Conservation (phyloP, 2,797 vertebrate species). For the Muscicapa comitata region DNA sequence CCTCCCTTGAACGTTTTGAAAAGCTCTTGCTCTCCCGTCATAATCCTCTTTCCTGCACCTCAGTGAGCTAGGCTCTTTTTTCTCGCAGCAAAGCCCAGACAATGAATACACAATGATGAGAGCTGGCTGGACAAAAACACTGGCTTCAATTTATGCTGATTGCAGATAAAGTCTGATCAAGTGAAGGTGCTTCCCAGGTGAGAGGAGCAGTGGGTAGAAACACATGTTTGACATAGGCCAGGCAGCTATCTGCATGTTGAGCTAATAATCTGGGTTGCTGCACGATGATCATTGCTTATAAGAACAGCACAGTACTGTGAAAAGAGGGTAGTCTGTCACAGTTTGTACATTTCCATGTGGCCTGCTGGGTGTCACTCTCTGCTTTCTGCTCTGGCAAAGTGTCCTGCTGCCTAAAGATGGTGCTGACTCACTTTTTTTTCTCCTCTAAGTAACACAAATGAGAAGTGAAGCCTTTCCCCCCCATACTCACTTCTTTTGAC, state of each 20-base stretch:
- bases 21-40: background rate
- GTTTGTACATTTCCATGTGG: background rate
- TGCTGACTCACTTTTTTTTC: background rate
- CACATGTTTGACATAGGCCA: background rate
- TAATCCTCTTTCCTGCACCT: background rate
- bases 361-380: background rate
- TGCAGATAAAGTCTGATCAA: background rate
- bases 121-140: background rate
- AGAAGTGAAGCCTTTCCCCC: background rate
- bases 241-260: background rate
- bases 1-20: background rate
- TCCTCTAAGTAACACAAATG: background rate
- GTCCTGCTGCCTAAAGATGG: background rate
- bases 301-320: background rate
- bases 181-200: background rate
- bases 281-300: background rate
- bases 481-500: background rate
- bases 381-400: background rate
- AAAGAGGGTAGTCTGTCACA: background rate
- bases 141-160: background rate
- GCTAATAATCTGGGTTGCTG: background rate
- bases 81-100: background rate
- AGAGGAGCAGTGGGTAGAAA: background rate
- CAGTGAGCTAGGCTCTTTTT: background rate
- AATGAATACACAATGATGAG: background rate